A percentile compares a stretch with the other conserved stretches of the same genome.
phyloP scores from a whole-genome alignment of 2,113 vertebrate genomes.

The Sphyrna mokarran region DNA sequence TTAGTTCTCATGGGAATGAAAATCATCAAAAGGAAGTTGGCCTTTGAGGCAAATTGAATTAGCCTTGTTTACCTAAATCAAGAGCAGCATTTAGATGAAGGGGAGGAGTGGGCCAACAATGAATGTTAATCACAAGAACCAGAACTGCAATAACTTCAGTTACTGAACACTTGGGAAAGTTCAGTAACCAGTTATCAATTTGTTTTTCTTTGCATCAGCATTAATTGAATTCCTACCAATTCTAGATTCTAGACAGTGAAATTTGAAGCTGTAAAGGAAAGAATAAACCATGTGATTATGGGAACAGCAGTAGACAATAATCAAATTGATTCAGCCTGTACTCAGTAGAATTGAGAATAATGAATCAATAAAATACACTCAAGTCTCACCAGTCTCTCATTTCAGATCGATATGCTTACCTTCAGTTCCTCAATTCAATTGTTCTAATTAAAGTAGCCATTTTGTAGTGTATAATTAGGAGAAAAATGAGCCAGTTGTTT shows the following conservation, averaged over 20 bases:
- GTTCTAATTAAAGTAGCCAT: too few species aligned
- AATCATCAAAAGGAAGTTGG: neutral
- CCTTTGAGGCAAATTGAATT: neutral
- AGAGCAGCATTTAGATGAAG: neutral
- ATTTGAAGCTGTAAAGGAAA: constrained; percentile 4
- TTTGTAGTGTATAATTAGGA: too few species aligned
- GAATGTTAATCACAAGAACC: neutral
- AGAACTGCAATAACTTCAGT: neutral
- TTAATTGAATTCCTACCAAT: neutral
- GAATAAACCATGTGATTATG: neutral
- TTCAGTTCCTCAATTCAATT: too few species aligned
- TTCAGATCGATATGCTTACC: too few species aligned
- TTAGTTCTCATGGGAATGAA: neutral
- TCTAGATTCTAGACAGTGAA: neutral
- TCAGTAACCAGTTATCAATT: neutral
- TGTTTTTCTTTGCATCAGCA: neutral
- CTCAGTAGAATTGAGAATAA: neutral
- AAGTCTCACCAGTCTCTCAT: too few species aligned
- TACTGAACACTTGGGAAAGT: neutral
- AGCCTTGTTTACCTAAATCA: neutral
- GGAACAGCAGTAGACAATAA: neutral
- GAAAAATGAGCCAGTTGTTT: too few species aligned
- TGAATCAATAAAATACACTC: neutral
- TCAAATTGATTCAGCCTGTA: neutral
- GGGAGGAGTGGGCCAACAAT: neutral